Conservation (phyloP, 2,113 vertebrate genomes). For the Dolichotis patagonum region DNA sequence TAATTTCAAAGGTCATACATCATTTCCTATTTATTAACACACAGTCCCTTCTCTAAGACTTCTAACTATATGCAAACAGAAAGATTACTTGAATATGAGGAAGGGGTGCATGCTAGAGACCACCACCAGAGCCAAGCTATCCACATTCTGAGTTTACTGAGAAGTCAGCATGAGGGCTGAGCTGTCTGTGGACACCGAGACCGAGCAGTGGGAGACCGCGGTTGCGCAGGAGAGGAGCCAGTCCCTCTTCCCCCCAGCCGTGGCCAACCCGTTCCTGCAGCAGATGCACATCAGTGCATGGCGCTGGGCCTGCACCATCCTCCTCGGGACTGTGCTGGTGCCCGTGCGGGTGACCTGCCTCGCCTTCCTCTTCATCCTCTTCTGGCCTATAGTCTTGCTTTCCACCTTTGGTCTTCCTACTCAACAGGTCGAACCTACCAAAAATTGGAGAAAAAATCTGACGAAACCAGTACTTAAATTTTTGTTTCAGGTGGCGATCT, state of each 20-base stretch:
- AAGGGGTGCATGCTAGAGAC: not conserved
- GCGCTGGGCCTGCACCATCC: constrained; percentile 49
- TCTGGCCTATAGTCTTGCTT: constrained; percentile 88
- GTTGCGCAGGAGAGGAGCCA: fast-evolving
- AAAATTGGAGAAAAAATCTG: constrained; percentile 91
- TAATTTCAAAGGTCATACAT: constrained; percentile 47
- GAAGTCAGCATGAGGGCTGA: not conserved
- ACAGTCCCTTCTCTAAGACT: not conserved
- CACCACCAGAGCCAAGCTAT: not conserved
- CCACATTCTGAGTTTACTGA: fast-evolving
- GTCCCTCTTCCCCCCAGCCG: fast-evolving
- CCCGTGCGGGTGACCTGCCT: constrained; percentile 86
- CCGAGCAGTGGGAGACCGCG: fast-evolving
- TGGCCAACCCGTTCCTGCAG: constrained; percentile 36
- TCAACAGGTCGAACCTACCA: constrained; percentile 85
- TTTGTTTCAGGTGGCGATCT: constrained; percentile 87
- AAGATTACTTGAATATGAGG: not conserved
- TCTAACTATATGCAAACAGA: not conserved
- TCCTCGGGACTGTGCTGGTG: constrained; percentile 90
- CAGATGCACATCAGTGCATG: not conserved
- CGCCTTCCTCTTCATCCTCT: constrained; percentile 86
- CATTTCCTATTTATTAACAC: constrained; percentile 30
- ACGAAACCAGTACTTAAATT: constrained; percentile 82
- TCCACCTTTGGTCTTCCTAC: constrained; percentile 84
- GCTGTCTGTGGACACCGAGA: fast-evolving